Percentiles rank a stretch among this genome's conserved stretches.
Conservation (phyloP, 2,888 invertebrate genomes). For the Netelia virgata region DNA sequence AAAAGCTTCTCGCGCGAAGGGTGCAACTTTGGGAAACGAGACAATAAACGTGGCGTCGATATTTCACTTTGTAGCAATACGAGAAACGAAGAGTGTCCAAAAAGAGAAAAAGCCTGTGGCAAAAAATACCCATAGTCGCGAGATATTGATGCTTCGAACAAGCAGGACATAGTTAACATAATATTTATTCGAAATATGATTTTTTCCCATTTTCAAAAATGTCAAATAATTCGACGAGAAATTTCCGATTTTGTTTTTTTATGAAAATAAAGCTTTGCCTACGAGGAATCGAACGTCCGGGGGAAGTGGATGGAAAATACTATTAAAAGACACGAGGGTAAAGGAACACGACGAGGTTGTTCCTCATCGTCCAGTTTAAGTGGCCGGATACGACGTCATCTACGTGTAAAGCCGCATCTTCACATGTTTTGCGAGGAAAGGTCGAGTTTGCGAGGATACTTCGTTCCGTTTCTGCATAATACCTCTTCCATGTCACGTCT, state of each 20-base stretch:
- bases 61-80: conserved; percentile 5
- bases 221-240: too few species aligned
- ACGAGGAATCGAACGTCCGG: too few species aligned
- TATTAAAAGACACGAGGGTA: conserved; percentile 28
- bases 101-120: not conserved
- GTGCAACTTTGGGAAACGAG: not conserved
- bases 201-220: too few species aligned
- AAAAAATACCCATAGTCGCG: conserved; percentile 13
- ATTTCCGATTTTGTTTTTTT: too few species aligned
- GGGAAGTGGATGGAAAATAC: not conserved
- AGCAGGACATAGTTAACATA: not conserved
- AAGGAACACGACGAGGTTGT: conserved; percentile 42
- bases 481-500: conserved; percentile 18
- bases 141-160: not conserved
- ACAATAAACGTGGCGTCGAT: conserved; percentile 2
- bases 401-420: not conserved
- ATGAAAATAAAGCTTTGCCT: too few species aligned
- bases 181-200: too few species aligned
- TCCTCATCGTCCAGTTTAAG: conserved; percentile 49
- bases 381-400: conserved; percentile 20
- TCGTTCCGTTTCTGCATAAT: conserved; percentile 35
- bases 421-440: conserved; percentile 31
- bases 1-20: not conserved
- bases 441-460: conserved; percentile 42
- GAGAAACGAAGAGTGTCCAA: conserved; percentile 2